phyloP scores from a whole-genome alignment of 2,888 invertebrate genomes.

The Nebria salina region DNA sequence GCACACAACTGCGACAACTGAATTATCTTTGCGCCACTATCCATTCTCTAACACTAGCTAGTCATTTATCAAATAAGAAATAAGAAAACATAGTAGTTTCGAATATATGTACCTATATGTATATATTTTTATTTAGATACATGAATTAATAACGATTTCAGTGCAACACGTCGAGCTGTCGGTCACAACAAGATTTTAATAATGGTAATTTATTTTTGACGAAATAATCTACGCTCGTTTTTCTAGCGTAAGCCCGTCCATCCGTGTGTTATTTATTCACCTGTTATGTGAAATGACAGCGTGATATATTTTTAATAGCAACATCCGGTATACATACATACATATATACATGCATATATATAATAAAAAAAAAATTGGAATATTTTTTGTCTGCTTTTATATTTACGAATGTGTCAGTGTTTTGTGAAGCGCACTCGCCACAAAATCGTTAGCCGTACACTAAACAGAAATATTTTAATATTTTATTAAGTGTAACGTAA shows the following conservation, averaged over 20 bases:
- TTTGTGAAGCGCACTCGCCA: slow-evolving; percentile 37
- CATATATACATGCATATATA: too few species aligned
- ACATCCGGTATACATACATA: slow-evolving; percentile 20
- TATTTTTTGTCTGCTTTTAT: slow-evolving; percentile 28
- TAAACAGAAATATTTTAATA: slow-evolving; percentile 31
- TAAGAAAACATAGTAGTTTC: background rate
- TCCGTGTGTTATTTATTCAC: slow-evolving; percentile 41
- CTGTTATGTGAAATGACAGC: slow-evolving; percentile 45
- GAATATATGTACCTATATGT: background rate
- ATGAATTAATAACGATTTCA: background rate
- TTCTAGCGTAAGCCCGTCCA: slow-evolving; percentile 13
- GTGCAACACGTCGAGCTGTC: slow-evolving; percentile 36
- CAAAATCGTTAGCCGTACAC: slow-evolving; percentile 39
- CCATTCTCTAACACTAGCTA: background rate
- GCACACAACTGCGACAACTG: background rate
- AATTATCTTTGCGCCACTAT: background rate
- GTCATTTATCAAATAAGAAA: background rate
- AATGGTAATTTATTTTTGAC: slow-evolving; percentile 47
- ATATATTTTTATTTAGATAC: background rate
- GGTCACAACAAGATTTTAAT: slow-evolving; percentile 40
- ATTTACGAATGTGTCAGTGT: slow-evolving; percentile 39
- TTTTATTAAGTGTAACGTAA: slow-evolving; percentile 44
- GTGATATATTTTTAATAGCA: slow-evolving; percentile 45
- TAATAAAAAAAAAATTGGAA: background rate
- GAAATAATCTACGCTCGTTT: slow-evolving; percentile 43